Evolutionary conservation across 2,113 vertebrate genomes (phyloP), one percentile per base, ranked within the genome.

Genomic region (Zootoca vivipara): DNA sequence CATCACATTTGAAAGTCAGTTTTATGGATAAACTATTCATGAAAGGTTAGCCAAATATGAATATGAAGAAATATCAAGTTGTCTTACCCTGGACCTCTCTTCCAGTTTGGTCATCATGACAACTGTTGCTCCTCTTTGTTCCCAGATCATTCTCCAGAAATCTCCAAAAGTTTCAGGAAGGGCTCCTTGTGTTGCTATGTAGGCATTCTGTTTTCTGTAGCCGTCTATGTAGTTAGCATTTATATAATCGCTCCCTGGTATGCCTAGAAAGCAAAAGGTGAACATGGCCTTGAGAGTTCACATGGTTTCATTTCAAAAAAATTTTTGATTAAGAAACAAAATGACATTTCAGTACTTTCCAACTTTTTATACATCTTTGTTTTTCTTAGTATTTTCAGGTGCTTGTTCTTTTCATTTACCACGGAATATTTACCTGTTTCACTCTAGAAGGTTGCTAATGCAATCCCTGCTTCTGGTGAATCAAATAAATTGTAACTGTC

Each of bases 71-170:
- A 5, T n/a, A 85, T 12, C 70, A 67, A 16, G 7, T 10, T 82
- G 83, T 69, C 97, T 97, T 97, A 99, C 99, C 98, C 99, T 97
- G 78, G 98, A 99, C 79, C 99, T 97, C 91, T 99, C 99, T 92
- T 99, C 99, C 85, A 99, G 95, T 92, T 99, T 99, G 80, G 99
- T 99, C 99, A 99, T 99, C 99, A 99, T 99, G 92, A 99, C 98
- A 0, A 99, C 96, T 33, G 98, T 99, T 82, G 98, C 98, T n/a
- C 98, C 98, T 83, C 98, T 96, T 90, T 99, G 99, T 20, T 99
- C 99, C 99, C 99, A 99, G 93, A 99, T 98, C 99, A 99, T 99
- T 94, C 99, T 98, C 99, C 99, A 99, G 95, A 99, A 99, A 91
- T 99, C 99, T n/a, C 98, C 98, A 67, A 99, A 99, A 0, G 99